Percentiles rank a stretch among this genome's conserved stretches.
phyloP scores from a whole-genome alignment of 2,113 vertebrate genomes.

The Glaucomys volans region DNA sequence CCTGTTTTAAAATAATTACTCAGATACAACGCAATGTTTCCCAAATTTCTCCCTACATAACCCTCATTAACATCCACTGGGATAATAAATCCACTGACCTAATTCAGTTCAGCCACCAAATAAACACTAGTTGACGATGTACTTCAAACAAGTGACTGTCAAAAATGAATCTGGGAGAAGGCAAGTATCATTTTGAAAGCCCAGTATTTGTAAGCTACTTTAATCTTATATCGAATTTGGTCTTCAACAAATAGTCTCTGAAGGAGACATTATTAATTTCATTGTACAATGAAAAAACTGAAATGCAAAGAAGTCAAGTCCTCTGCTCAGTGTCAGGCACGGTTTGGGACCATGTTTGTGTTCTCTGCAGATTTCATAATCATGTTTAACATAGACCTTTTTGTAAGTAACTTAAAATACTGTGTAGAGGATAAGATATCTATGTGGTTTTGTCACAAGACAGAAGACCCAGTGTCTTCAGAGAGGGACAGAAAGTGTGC shows the following conservation, averaged over 20 bases:
- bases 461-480: neutral
- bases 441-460: neutral
- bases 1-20: neutral
- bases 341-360: neutral
- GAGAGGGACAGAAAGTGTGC: neutral
- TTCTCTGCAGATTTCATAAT: neutral
- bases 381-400: neutral
- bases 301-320: neutral
- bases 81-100: neutral
- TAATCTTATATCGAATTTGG: neutral
- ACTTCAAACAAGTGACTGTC: neutral
- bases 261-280: neutral
- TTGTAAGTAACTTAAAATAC: neutral
- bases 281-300: neutral
- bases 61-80: neutral
- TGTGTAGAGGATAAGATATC: neutral
- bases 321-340: neutral
- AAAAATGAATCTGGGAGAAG: neutral
- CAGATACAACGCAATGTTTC: neutral
- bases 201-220: neutral
- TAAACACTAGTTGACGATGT: neutral
- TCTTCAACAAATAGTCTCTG: neutral
- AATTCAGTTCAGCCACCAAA: slow-evolving; percentile 35
- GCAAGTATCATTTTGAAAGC: neutral
- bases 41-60: neutral